phyloP scores from a whole-genome alignment of 2,888 invertebrate species.

The Taenaris catops region DNA sequence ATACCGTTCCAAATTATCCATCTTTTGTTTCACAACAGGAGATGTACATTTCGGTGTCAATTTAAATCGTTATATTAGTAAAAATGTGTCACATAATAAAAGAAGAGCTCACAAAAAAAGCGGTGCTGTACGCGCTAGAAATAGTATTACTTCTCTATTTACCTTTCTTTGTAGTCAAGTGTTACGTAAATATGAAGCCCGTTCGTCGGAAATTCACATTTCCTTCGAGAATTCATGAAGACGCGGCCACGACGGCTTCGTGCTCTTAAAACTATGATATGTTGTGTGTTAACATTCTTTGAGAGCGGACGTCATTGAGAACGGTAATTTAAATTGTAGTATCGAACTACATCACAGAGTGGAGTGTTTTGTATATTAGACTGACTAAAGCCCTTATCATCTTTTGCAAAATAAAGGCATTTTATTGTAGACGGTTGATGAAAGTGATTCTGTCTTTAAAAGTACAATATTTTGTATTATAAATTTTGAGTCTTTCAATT shows the following conservation, averaged over 20 bases:
- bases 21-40: conserved; percentile 21
- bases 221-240: conserved; percentile 60
- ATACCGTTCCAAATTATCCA: conserved; percentile 6
- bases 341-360: too few species aligned
- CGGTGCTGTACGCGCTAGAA: conserved; percentile 62
- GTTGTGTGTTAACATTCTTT: conserved; percentile 25
- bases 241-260: conserved; percentile 29
- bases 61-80: conserved; percentile 27
- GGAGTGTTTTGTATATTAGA: too few species aligned
- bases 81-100: conserved; percentile 33
- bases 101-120: conserved; percentile 36
- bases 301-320: conserved; percentile 10
- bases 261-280: conserved; percentile 30
- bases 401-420: too few species aligned
- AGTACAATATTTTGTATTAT: too few species aligned
- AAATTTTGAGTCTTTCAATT: too few species aligned
- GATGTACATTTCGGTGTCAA: conserved; percentile 22
- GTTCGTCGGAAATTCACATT: conserved; percentile 70
- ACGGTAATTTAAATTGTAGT: conserved; percentile 6
- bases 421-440: too few species aligned
- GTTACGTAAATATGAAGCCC: conserved; percentile 74
- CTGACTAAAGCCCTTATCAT: too few species aligned
- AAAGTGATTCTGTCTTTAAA: too few species aligned
- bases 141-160: conserved; percentile 77
- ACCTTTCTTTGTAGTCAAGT: conserved; percentile 76